These are phyloP conservation scores for Brachystomella parvula DNA, from an alignment of 1,140 invertebrate genomes.

Conservation along the genomic window DNA sequence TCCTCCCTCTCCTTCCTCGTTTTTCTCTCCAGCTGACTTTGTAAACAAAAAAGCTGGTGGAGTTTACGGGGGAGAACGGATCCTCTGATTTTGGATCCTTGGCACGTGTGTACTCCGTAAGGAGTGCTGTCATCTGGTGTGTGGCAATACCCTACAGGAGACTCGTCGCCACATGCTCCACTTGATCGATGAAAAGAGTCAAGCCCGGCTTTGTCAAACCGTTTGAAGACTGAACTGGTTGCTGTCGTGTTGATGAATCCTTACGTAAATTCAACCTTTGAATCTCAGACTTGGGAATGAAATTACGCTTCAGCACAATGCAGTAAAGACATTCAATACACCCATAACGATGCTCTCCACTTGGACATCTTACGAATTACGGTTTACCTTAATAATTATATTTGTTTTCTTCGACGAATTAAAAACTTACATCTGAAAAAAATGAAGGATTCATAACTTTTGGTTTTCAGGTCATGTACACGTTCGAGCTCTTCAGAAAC, in stretches of 20 bases:
- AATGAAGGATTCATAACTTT: too few relatives aligned
- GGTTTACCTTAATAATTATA: background rate
- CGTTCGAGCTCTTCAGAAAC: background rate
- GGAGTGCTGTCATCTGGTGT: too few relatives aligned
- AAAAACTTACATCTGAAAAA: background rate
- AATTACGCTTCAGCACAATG: background rate
- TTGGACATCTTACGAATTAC: background rate
- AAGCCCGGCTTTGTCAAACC: background rate
- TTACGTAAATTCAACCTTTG: background rate
- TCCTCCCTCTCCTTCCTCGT: too few relatives aligned
- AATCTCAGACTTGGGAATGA: too few relatives aligned
- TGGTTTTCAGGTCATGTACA: background rate
- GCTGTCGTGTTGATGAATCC: background rate
- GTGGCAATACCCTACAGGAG: too few relatives aligned
- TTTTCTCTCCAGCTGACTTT: too few relatives aligned
- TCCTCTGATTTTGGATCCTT: too few relatives aligned
- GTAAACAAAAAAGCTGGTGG: too few relatives aligned
- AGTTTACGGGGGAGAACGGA: too few relatives aligned
- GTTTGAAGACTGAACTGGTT: background rate
- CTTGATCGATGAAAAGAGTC: constrained; percentile 41
- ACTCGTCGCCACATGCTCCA: constrained; percentile 56
- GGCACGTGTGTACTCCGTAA: too few relatives aligned
- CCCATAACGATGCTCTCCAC: background rate
- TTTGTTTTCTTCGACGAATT: background rate
- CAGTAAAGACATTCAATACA: background rate